Conservation (phyloP, 2,113 vertebrate genomes). For the Chunga burmeisteri region DNA sequence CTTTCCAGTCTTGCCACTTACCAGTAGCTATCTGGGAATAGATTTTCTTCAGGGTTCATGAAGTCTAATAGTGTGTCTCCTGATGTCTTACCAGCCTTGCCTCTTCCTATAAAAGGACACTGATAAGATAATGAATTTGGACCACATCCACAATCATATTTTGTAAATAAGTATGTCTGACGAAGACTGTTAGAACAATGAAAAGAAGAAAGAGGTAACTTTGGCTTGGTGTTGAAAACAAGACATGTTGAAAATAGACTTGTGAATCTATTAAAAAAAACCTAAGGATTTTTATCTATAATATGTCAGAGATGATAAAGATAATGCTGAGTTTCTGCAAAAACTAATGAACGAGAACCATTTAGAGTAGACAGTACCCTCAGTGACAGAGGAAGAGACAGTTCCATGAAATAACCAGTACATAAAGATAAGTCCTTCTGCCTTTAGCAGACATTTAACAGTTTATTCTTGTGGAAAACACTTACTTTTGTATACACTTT, state of each 20-base stretch:
- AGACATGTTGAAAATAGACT: background rate
- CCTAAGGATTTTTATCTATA: background rate
- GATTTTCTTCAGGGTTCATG: background rate
- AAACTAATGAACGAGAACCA: background rate
- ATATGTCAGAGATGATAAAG: background rate
- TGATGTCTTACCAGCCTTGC: background rate
- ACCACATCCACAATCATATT: background rate
- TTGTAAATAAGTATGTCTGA: background rate
- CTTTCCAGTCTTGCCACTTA: background rate
- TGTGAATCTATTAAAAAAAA: background rate
- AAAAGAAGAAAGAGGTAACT: background rate
- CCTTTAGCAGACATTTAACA: background rate
- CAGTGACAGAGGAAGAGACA: background rate
- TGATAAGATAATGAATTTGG: background rate
- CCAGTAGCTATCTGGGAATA: background rate
- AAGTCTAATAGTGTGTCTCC: background rate
- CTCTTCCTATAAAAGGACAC: background rate
- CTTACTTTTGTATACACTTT: background rate
- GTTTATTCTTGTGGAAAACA: background rate
- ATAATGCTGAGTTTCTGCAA: background rate
- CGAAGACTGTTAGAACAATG: background rate
- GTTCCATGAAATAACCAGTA: background rate
- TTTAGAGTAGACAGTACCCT: background rate
- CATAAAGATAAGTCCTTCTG: background rate
- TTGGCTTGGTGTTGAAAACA: background rate